phyloP scores from a whole-genome alignment of 2,113 vertebrate genomes.

The Mormyrus iriodes region DNA sequence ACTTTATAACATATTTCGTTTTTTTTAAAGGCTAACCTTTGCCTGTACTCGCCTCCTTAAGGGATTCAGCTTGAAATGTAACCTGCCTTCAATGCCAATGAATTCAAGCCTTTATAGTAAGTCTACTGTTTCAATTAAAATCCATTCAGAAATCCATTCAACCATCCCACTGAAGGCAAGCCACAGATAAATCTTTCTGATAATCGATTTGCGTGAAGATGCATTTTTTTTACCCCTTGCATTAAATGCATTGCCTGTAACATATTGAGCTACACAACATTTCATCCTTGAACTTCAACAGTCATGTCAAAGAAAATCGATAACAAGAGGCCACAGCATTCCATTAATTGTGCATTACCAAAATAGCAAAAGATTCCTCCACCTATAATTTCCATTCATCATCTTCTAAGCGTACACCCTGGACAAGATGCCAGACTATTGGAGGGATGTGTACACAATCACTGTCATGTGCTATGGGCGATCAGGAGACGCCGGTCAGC shows the following conservation, averaged over 20 bases:
- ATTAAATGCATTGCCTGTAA: neutral
- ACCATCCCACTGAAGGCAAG: neutral
- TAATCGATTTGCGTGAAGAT: neutral
- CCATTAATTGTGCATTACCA: constrained; percentile 8
- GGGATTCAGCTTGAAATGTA: constrained; percentile 37
- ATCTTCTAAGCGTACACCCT: neutral
- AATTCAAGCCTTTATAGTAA: neutral
- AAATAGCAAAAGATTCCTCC: neutral
- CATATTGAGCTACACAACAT: neutral
- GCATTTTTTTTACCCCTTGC: neutral
- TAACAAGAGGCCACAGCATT: neutral
- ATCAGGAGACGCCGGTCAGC: neutral
- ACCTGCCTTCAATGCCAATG: constrained; percentile 10
- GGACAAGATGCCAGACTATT: neutral
- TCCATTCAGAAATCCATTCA: neutral
- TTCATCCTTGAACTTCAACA: neutral
- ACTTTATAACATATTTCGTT: constrained; percentile 27
- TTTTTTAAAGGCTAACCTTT: constrained; percentile 34
- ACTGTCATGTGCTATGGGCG: neutral
- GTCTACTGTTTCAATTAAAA: neutral
- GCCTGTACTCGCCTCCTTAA: constrained; percentile 29
- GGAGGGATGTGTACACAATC: neutral
- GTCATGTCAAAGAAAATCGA: neutral
- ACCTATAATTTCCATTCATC: neutral
- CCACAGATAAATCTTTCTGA: neutral